These are phyloP conservation scores for Leptestheria dahalacensis DNA, from an alignment of 1,140 invertebrate species.

Conservation along the genomic window DNA sequence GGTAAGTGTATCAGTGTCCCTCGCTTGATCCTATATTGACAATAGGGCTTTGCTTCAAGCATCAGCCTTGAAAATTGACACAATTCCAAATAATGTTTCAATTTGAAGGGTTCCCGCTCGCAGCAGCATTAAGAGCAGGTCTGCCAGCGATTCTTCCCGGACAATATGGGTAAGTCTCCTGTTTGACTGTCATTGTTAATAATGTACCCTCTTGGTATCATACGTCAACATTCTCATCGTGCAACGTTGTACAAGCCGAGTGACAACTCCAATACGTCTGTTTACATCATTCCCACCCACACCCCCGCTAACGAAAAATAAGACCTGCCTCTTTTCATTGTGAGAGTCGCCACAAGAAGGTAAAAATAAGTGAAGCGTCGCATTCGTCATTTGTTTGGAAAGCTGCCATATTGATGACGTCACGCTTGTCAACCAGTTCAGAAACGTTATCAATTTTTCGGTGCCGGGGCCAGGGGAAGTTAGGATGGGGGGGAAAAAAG, in stretches of 20 bases:
- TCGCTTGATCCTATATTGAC: neutral
- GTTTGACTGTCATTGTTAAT: too few relatives aligned
- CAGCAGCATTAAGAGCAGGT: constrained; percentile 43
- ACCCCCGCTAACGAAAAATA: too few relatives aligned
- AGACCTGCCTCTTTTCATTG: neutral
- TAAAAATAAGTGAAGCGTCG: neutral
- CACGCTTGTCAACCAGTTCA: neutral
- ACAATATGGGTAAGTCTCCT: constrained; percentile 53
- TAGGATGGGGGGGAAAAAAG: too few relatives aligned
- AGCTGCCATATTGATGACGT: neutral
- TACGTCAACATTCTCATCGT: too few relatives aligned
- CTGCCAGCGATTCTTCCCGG: constrained; percentile 50
- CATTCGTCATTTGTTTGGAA: neutral
- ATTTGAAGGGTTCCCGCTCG: constrained; percentile 44
- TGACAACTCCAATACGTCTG: too few relatives aligned
- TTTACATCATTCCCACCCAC: too few relatives aligned
- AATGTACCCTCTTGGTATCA: too few relatives aligned
- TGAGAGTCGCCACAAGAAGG: neutral
- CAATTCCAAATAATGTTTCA: neutral
- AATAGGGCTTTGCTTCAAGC: neutral
- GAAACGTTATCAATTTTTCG: neutral
- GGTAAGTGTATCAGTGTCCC: constrained; percentile 32
- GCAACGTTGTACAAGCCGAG: too few relatives aligned
- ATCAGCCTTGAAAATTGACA: neutral
- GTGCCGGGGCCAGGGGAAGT: too few relatives aligned